Conservation (phyloP, 2,113 vertebrate genomes). For the Stictonetta naevosa region DNA sequence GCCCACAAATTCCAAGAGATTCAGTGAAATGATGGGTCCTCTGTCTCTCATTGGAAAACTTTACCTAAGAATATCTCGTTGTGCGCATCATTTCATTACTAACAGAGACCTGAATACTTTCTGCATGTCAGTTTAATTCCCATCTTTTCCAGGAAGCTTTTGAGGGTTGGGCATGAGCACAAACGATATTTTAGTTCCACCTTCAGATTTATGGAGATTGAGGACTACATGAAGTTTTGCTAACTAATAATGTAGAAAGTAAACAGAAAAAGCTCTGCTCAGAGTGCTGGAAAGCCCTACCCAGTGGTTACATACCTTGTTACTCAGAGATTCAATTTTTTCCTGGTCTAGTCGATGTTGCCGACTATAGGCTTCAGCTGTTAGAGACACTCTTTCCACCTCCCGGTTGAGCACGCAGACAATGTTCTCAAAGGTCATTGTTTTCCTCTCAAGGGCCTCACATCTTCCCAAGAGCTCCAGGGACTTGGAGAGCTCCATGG, state of each 20-base stretch:
- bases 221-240: background rate
- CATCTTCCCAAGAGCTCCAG: constrained; percentile 82
- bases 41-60: background rate
- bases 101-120: background rate
- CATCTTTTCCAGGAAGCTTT: background rate
- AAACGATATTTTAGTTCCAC: background rate
- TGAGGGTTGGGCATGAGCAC: background rate
- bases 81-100: background rate
- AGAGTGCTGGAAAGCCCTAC: background rate
- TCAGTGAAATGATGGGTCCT: background rate
- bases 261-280: background rate
- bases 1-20: background rate
- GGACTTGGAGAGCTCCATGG: constrained; percentile 52
- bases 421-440: constrained; percentile 88
- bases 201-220: background rate
- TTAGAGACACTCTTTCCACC: constrained; percentile 85
- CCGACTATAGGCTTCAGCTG: constrained; percentile 82
- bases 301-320: constrained; percentile 79
- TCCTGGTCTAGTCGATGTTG: constrained; percentile 91
- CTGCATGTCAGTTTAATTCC: background rate
- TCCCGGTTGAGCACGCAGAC: constrained; percentile 93
- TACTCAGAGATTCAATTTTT: constrained; percentile 85
- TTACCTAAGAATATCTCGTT: rapidly evolving
- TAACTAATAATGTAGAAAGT: background rate
- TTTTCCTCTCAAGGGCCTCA: constrained; percentile 86